These are phyloP conservation scores for Salvator merianae DNA, from an alignment of 2,113 vertebrate genomes.

Conservation along the genomic window DNA sequence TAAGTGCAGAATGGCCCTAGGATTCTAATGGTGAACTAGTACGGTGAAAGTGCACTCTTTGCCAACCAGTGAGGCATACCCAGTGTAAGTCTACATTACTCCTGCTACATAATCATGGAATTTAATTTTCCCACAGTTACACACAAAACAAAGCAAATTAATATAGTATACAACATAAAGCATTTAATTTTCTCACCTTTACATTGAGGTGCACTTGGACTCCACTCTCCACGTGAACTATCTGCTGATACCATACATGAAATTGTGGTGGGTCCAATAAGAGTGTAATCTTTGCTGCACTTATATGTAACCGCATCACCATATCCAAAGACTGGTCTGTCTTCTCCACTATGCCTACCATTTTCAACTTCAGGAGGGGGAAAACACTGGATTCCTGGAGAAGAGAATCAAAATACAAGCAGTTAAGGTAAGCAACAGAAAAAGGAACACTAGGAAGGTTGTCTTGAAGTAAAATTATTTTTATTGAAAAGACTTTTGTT, in stretches of 20 bases:
- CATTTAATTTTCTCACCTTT: constrained; percentile 13
- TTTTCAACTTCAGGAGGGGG: constrained; percentile 56
- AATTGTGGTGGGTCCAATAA: constrained; percentile 58
- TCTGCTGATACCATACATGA: constrained; percentile 52
- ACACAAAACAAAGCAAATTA: not conserved
- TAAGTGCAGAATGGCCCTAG: too few relatives aligned
- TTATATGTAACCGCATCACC: constrained; percentile 52
- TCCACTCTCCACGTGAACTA: constrained; percentile 51
- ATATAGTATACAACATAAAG: not conserved
- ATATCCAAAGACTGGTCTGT: constrained; percentile 36
- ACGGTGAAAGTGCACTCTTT: too few relatives aligned
- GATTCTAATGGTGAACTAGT: too few relatives aligned
- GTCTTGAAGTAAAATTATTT: not conserved
- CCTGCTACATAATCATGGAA: too few relatives aligned
- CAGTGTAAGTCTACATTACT: too few relatives aligned
- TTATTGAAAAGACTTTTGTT: not conserved
- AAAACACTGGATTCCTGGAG: constrained; percentile 63
- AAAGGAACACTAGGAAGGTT: not conserved
- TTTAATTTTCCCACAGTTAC: not conserved
- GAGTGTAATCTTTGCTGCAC: constrained; percentile 25
- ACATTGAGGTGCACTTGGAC: constrained; percentile 51
- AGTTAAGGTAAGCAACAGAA: not conserved
- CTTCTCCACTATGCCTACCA: constrained; percentile 40
- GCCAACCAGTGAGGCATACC: too few relatives aligned
- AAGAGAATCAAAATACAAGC: not conserved